Base-by-base conservation (phyloP, 2,888 invertebrate genomes). In the Synanthedon andrenaeformis region DNA sequence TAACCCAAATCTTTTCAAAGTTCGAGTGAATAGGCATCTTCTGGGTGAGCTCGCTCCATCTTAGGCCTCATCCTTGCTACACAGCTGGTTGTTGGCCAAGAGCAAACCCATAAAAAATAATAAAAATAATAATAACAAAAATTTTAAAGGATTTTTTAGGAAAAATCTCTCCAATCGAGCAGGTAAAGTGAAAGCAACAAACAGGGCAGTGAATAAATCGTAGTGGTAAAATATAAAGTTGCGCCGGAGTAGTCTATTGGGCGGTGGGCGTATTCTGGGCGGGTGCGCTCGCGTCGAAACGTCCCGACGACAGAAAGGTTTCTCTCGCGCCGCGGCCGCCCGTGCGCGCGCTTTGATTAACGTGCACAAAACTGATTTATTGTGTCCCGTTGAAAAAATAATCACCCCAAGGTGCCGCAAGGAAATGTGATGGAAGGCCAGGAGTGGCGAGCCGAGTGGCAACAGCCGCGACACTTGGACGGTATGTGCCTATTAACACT, bases 261-360 rank as follows among this genome's bases (percentile, higher is more conserved):
- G 81, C 77, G 81, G 74, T 71, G 69, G 81, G 81, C 76, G 70
- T 67, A 60, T 57, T 61, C 58, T 59, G 53, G 89, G 64, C 91
- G 54, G 23, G 54, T 93, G 82, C 56, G 60, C 94, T 35, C 12
- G 78, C 92, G 92, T 63, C 91, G 92, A 0, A 93, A 93, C 85
- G 92, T 93, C 63, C 93, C 93, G 60, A 95, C 95, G 67, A 95
- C 95, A 60, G 93, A 93, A 59, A 93, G 93, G 81, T 63, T 86
- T 79, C 64, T 66, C 80, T 87, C 83, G 83, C 86, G 85, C 85
- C 77, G 59, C 69, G 64, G 72, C 66, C 71, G 80, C 80, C 76
- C 81, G 80, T 79, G 76, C 79, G 70, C 67, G 58, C 59, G 54
- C 35, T 35, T 69, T 76, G 82, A 82, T 83, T 80, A 82, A 80